Evolutionary conservation across 2,797 vertebrate genomes (phyloP).

Genomic region (Discoglossus pictus): DNA sequence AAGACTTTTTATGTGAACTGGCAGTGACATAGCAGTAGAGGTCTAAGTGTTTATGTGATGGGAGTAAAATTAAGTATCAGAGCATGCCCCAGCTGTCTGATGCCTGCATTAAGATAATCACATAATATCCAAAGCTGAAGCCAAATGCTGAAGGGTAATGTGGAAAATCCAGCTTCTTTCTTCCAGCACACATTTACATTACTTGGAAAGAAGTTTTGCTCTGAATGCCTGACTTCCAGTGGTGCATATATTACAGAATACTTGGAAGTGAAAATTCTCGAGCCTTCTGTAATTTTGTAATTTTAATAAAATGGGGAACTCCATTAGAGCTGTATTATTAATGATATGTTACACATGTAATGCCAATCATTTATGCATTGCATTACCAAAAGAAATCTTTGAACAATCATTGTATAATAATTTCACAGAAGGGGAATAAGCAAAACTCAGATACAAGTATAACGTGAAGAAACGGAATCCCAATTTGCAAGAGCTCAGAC

Average conservation of each 20-base stretch:
- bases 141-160: constrained; percentile 9
- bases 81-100: constrained; percentile 36
- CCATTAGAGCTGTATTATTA: neutral
- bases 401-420: neutral
- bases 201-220: neutral
- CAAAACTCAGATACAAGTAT: neutral
- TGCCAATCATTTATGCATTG: neutral
- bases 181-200: constrained; percentile 21
- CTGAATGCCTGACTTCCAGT: neutral
- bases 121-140: constrained; percentile 33
- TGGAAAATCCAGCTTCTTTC: constrained; percentile 4
- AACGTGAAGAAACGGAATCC: neutral
- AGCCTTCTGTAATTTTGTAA: neutral
- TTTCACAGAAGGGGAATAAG: neutral
- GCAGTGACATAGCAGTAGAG: constrained; percentile 31
- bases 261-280: neutral
- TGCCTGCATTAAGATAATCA: constrained; percentile 36
- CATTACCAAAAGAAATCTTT: neutral
- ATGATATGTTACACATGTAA: neutral
- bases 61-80: constrained; percentile 39
- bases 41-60: constrained; percentile 36
- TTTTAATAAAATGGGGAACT: neutral
- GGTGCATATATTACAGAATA: neutral
- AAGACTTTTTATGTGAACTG: constrained; percentile 25
- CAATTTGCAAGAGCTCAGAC: neutral